These are phyloP conservation scores for Brachymystax lenok DNA, from an alignment of 2,797 vertebrate species.

Conservation along the genomic window DNA sequence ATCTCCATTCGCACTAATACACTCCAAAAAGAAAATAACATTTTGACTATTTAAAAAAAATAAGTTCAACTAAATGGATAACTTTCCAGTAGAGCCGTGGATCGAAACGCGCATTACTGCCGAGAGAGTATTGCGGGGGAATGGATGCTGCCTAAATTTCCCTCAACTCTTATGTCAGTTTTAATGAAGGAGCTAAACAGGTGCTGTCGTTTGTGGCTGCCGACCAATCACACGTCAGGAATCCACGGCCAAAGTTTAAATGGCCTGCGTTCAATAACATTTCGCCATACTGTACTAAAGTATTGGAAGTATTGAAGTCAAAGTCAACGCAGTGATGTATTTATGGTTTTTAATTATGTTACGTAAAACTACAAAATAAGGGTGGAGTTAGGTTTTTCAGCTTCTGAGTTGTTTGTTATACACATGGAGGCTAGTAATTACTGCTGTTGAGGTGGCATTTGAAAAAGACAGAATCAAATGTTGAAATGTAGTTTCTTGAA, in stretches of 20 bases:
- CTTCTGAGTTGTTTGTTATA: no score
- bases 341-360: no score
- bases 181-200: constrained; percentile 85
- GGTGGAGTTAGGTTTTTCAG: no score
- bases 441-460: not conserved
- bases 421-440: no score
- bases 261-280: constrained; percentile 27
- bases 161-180: constrained; percentile 78
- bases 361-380: no score
- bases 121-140: constrained; percentile 54
- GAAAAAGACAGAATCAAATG: not conserved
- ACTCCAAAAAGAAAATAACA: not conserved
- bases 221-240: constrained; percentile 74
- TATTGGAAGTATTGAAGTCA: not conserved
- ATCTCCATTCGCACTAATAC: constrained; percentile 63
- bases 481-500: not conserved
- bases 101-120: constrained; percentile 44
- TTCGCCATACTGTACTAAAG: not conserved
- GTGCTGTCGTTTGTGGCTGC: constrained; percentile 75
- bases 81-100: constrained; percentile 33
- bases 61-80: not conserved
- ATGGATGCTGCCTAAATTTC: constrained; percentile 76
- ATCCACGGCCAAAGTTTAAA: constrained; percentile 64
- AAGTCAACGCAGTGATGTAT: no score
- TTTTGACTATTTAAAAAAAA: not conserved